Evolutionary conservation across 92 coral and sea anemone species (phyloP), one percentile per base, ranked within the genome.

Genomic region (Zoanthus sansibaricus): DNA sequence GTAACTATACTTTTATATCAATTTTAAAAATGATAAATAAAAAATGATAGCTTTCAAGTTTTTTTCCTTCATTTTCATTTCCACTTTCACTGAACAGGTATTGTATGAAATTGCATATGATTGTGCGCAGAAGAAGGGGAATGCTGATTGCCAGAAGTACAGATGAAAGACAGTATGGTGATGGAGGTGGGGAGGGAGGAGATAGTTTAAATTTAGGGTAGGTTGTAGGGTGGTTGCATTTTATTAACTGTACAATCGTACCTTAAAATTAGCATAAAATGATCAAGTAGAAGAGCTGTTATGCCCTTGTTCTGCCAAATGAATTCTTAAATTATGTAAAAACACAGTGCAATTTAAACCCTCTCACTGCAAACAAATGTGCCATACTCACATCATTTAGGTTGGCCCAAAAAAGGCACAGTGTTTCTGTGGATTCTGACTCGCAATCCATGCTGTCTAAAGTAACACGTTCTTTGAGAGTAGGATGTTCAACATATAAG

Each of bases 371-470:
- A 71, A 71, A 71, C 75, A 71, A 71, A 71, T 71, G 75, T 71
- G 75, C 75, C 75, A 33, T 71, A 89, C 91, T 80, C 77, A 89
- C 92, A 76, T 68, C 51, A 70, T 90, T 90, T 47, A 90, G 90
- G 52, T 90, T 71, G 55, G 54, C 90, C 91, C 91, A 92, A 79
- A 90, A 87, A 83, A 86, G 86, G 75, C 93, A 90, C 54, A 92
- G 90, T 59, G 93, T 87, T 76, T 90, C 93, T 37, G 88, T 90
- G 86, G 82, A 62, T 83, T 89, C 94, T 80, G 91, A 72, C 86
- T 55, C 56, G 85, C 89, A 92, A 84, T 90, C 92, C 88, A 87
- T 87, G 80, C 91, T 92, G 64, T 93, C 95, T 77, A 86, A 73
- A 48, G 92, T 89, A 52, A 92, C 87, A 25, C 67, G 56, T 73